These are phyloP conservation scores for Pomatorhinus ruficollis DNA, from an alignment of 2,113 vertebrate genomes.

Conservation along the genomic window DNA sequence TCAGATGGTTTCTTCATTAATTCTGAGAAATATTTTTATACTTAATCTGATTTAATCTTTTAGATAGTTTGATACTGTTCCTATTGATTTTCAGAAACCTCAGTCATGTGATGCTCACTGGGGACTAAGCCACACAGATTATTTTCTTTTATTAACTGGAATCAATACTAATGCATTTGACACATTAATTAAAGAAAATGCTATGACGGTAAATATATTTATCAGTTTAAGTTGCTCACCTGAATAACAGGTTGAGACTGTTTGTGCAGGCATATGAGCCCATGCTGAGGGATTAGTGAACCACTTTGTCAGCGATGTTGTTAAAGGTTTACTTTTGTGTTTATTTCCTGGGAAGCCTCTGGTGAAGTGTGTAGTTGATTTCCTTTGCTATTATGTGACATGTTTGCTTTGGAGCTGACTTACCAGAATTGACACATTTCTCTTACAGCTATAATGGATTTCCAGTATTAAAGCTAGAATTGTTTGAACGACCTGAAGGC, in stretches of 20 bases:
- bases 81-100: constrained; percentile 7
- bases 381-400: fast-evolving
- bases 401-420: background rate
- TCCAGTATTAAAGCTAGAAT: constrained; percentile 87
- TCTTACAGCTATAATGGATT: constrained; percentile 91
- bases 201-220: background rate
- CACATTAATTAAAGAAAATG: constrained; percentile 3
- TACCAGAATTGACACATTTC: background rate
- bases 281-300: background rate
- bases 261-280: background rate
- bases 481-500: constrained; percentile 88
- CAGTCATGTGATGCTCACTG: background rate
- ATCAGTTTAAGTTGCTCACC: background rate
- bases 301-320: background rate
- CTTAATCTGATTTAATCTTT: background rate
- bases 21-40: background rate
- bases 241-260: background rate
- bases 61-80: background rate
- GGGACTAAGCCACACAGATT: background rate
- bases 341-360: background rate
- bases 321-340: background rate
- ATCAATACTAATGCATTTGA: constrained; percentile 40
- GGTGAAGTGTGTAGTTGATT: background rate
- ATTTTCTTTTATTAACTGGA: background rate
- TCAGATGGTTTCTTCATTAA: background rate